phyloP scores from a whole-genome alignment of 2,888 invertebrate genomes.

The Drosophila maculinotata region DNA sequence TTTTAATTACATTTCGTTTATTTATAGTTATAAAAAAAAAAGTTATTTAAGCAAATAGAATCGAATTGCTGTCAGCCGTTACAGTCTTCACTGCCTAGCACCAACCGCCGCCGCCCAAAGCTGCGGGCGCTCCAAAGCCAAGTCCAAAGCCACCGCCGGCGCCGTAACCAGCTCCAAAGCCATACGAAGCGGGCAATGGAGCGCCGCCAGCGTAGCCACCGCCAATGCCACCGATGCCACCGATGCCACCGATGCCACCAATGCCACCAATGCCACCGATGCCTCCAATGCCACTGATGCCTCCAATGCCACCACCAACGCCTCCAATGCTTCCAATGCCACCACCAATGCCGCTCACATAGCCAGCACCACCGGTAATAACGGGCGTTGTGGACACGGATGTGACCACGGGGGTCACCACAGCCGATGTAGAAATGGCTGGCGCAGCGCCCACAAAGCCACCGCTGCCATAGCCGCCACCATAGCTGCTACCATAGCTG shows the following conservation, averaged over 20 bases:
- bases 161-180: slow-evolving; percentile 65
- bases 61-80: slow-evolving; percentile 16
- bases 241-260: slow-evolving; percentile 10
- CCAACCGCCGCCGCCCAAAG: slow-evolving; percentile 69
- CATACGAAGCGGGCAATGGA: slow-evolving; percentile 55
- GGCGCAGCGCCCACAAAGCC: slow-evolving; percentile 69
- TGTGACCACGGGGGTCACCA: slow-evolving; percentile 73
- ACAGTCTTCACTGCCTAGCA: slow-evolving; percentile 42
- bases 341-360: slow-evolving; percentile 47
- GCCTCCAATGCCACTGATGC: slow-evolving; percentile 55
- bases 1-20: slow-evolving; percentile 36
- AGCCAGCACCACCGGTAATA: slow-evolving; percentile 50
- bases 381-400: slow-evolving; percentile 69
- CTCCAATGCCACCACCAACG: slow-evolving; percentile 46
- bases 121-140: slow-evolving; percentile 63
- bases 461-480: slow-evolving; percentile 47
- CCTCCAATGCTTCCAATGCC: slow-evolving; percentile 38
- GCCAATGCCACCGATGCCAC: slow-evolving; percentile 37
- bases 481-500: slow-evolving; percentile 29
- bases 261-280: slow-evolving; percentile 36
- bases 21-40: slow-evolving; percentile 42
- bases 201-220: slow-evolving; percentile 41
- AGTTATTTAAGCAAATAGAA: slow-evolving; percentile 1
- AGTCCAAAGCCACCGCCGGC: slow-evolving; percentile 63
- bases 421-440: slow-evolving; percentile 72